Percentiles rank a stretch among this genome's conserved stretches.
phyloP scores from a whole-genome alignment of 2,797 vertebrate species.

The Coccyzus lansbergi region DNA sequence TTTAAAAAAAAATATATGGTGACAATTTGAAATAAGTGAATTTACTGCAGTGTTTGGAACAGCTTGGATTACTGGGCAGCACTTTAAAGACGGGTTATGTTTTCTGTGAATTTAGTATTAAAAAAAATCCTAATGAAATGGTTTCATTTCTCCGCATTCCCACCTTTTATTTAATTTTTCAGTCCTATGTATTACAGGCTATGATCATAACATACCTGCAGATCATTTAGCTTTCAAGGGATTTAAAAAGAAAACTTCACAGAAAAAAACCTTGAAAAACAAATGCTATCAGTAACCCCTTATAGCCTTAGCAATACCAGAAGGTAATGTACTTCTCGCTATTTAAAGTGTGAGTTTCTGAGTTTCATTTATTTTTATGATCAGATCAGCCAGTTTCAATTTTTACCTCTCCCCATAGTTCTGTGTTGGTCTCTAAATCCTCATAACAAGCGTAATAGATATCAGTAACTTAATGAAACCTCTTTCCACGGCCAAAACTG shows the following conservation, averaged over 20 bases:
- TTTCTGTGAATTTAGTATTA: background rate
- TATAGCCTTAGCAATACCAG: background rate
- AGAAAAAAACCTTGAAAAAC: background rate
- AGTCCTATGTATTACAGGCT: background rate
- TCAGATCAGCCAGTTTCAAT: background rate
- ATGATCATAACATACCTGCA: background rate
- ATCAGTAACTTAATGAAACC: conserved; percentile 7
- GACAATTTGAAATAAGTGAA: background rate
- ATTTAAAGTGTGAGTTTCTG: background rate
- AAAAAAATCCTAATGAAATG: rapidly evolving
- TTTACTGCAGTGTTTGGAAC: background rate
- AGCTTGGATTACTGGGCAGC: background rate
- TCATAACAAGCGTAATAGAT: background rate
- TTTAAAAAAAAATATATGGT: background rate
- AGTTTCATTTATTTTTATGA: background rate
- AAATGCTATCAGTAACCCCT: background rate
- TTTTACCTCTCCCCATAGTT: background rate
- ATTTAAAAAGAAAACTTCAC: background rate
- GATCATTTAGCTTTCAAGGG: background rate
- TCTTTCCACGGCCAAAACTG: background rate
- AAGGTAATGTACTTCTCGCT: background rate
- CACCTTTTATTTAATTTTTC: background rate
- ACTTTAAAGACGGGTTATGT: background rate
- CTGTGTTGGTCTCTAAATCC: background rate
- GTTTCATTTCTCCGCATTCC: background rate